Conservation (phyloP, 2,113 vertebrate species). For the Calypte anna region DNA sequence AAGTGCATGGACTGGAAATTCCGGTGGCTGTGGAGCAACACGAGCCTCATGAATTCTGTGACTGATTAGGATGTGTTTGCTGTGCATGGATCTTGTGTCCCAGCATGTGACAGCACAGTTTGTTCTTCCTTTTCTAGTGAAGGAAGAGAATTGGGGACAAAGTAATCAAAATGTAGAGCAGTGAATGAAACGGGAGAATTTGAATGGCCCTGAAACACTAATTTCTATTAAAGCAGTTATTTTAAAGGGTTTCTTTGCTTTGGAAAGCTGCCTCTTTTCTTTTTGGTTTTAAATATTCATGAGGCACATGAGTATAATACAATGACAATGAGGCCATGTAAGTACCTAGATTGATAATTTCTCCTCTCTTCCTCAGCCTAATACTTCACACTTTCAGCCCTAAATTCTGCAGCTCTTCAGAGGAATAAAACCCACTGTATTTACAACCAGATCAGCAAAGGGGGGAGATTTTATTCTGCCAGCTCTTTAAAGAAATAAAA, state of each 20-base stretch:
- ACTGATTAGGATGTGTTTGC: slow-evolving; percentile 4
- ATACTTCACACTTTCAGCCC: not conserved
- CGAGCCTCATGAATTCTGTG: slow-evolving; percentile 23
- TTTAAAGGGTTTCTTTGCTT: slow-evolving; percentile 36
- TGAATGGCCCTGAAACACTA: not conserved
- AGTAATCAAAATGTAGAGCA: not conserved
- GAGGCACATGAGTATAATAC: not conserved
- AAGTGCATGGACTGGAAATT: slow-evolving; percentile 32
- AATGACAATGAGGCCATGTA: not conserved
- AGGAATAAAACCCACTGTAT: not conserved
- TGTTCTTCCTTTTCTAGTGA: not conserved
- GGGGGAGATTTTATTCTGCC: not conserved
- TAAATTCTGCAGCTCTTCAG: not conserved
- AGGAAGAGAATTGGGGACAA: not conserved
- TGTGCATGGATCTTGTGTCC: slow-evolving; percentile 1
- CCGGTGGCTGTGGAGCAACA: not conserved
- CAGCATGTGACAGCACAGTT: not conserved
- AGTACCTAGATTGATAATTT: slow-evolving; percentile 20
- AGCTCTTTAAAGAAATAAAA: slow-evolving; percentile 7
- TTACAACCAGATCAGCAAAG: not conserved
- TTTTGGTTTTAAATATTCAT: slow-evolving; percentile 47
- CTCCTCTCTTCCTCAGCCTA: not conserved
- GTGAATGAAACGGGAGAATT: not conserved
- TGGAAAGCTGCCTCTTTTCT: slow-evolving; percentile 29
- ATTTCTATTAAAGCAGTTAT: slow-evolving; percentile 13